Evolutionary conservation across 2,888 invertebrate genomes (phyloP).

Genomic region (Zygogramma bicolorata): DNA sequence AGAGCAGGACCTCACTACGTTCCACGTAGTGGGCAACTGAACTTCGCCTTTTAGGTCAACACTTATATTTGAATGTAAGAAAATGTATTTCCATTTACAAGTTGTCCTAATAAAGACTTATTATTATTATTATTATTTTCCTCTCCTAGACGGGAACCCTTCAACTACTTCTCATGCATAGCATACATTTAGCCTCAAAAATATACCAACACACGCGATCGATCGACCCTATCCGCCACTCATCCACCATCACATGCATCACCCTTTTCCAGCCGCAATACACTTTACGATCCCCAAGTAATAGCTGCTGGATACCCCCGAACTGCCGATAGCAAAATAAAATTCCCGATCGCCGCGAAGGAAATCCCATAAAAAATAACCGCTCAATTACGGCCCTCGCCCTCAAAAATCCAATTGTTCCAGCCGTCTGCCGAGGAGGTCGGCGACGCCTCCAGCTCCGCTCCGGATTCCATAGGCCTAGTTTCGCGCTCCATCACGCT

Average conservation of each 20-base stretch:
- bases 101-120: too few species aligned
- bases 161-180: not conserved
- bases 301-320: not conserved
- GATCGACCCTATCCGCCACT: not conserved
- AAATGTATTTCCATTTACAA: too few species aligned
- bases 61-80: too few species aligned
- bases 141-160: too few species aligned
- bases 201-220: not conserved
- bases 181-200: not conserved
- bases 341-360: not conserved
- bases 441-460: slow-evolving; percentile 57
- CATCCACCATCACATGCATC: not conserved
- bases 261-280: not conserved
- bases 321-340: not conserved
- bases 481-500: slow-evolving; percentile 56
- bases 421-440: slow-evolving; percentile 55
- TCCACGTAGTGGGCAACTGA: too few species aligned
- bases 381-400: slow-evolving; percentile 7
- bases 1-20: too few species aligned
- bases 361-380: slow-evolving; percentile 1
- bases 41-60: too few species aligned
- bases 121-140: too few species aligned
- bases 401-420: slow-evolving; percentile 40
- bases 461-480: slow-evolving; percentile 54
- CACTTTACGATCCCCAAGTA: not conserved